Percentiles rank a stretch among this genome's conserved stretches.
These are phyloP conservation scores for Tetrapedia diversipes DNA, from an alignment of 2,888 invertebrate species.

Conservation along the genomic window DNA sequence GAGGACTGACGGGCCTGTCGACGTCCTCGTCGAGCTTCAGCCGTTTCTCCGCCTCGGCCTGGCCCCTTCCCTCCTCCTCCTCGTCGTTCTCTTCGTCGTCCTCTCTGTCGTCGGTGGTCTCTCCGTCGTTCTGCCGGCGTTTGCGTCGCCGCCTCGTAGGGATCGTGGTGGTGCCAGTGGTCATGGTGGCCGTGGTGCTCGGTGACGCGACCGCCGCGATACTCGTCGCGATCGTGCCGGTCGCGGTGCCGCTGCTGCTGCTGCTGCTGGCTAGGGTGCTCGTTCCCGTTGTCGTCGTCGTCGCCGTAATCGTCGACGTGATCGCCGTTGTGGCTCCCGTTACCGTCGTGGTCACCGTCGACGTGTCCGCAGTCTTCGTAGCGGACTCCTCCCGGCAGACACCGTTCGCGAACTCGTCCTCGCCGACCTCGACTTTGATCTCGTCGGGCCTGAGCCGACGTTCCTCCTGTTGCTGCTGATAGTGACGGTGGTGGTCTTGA, in stretches of 20 bases:
- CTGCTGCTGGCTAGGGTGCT: constrained; percentile 1
- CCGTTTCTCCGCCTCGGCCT: constrained; percentile 75
- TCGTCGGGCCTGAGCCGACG: constrained; percentile 81
- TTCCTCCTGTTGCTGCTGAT: constrained; percentile 61
- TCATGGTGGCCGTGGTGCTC: constrained; percentile 64
- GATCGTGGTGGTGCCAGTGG: constrained; percentile 63
- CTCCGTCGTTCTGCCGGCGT: constrained; percentile 68
- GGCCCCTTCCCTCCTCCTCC: constrained; percentile 82
- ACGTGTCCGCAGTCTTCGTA: constrained; percentile 50
- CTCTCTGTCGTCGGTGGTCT: constrained; percentile 69
- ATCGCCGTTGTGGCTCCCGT: constrained; percentile 18
- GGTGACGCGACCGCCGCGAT: constrained; percentile 46
- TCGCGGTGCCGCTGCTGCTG: neutral
- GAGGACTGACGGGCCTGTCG: constrained; percentile 72
- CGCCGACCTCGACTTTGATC: constrained; percentile 84
- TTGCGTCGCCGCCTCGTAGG: constrained; percentile 69
- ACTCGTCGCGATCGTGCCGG: constrained; percentile 18
- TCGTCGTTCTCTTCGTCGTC: constrained; percentile 76
- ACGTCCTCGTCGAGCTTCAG: constrained; percentile 74
- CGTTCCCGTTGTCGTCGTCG: constrained; percentile 53
- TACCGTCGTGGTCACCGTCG: constrained; percentile 47
- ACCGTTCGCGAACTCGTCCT: constrained; percentile 60
- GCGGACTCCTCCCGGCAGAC: constrained; percentile 66
- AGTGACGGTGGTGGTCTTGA: constrained; percentile 68
- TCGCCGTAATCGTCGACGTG: constrained; percentile 30